These are phyloP conservation scores for Mobula hypostoma DNA, from an alignment of 2,113 vertebrate species.

Conservation along the genomic window DNA sequence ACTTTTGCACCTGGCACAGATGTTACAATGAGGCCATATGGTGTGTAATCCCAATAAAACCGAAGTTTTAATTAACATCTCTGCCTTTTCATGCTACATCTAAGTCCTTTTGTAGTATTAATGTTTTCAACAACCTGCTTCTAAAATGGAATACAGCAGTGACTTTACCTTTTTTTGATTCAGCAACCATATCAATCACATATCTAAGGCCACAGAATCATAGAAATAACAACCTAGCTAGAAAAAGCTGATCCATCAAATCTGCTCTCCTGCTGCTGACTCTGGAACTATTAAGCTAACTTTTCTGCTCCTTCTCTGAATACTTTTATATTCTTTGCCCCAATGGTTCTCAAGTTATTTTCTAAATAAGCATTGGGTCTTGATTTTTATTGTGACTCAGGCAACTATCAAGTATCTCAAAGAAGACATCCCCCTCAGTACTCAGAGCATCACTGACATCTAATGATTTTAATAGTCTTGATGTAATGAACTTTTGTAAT, in stretches of 20 bases:
- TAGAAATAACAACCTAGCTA: neutral
- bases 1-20: slow-evolving; percentile 3
- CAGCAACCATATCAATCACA: neutral
- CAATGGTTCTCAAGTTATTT: neutral
- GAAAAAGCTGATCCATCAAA: neutral
- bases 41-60: neutral
- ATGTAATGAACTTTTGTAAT: no score
- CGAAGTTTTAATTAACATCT: neutral
- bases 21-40: neutral
- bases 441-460: neutral
- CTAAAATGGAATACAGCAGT: neutral
- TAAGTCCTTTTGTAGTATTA: no score
- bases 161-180: neutral
- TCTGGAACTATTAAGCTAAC: neutral
- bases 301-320: neutral
- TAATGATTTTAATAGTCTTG: neutral
- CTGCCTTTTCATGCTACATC: neutral
- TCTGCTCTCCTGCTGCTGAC: neutral
- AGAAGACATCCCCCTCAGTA: neutral
- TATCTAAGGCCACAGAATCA: neutral
- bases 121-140: neutral
- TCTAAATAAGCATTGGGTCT: neutral
- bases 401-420: neutral
- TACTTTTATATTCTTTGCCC: neutral
- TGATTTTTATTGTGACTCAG: neutral